Conservation (phyloP, 2,797 vertebrate species). For the Fistularia commersonii region DNA sequence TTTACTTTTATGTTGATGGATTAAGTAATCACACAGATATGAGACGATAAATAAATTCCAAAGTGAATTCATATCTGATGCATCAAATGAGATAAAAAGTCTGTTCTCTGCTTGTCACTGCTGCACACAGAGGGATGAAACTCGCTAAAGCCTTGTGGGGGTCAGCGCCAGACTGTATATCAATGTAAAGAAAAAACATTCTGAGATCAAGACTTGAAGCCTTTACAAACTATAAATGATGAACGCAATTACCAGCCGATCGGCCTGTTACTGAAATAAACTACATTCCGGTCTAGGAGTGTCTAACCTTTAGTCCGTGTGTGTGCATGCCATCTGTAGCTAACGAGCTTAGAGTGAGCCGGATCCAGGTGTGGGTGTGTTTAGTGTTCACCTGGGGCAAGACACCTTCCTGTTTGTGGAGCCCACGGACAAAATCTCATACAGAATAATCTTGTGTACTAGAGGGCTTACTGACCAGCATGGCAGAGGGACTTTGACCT, state of each 20-base stretch:
- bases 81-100: slow-evolving; percentile 11
- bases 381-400: slow-evolving; percentile 61
- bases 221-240: slow-evolving; percentile 55
- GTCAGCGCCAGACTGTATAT: slow-evolving; percentile 21
- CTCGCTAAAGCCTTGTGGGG: neutral
- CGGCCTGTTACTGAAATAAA: slow-evolving; percentile 57
- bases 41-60: no score
- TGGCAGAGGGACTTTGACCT: slow-evolving; percentile 25
- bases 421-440: slow-evolving; percentile 17
- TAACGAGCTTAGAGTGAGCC: slow-evolving; percentile 65
- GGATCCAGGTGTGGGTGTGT: slow-evolving; percentile 66
- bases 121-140: slow-evolving; percentile 10
- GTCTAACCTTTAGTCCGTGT: slow-evolving; percentile 51
- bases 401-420: slow-evolving; percentile 48
- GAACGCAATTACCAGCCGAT: slow-evolving; percentile 64
- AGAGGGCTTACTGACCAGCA: slow-evolving; percentile 4
- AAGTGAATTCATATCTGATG: neutral
- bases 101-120: neutral
- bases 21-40: slow-evolving; percentile 5
- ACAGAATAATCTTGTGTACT: slow-evolving; percentile 32
- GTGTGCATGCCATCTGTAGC: slow-evolving; percentile 61
- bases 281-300: slow-evolving; percentile 57
- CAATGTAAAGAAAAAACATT: slow-evolving; percentile 28
- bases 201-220: slow-evolving; percentile 49
- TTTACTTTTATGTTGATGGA: no score